Percentiles rank a stretch among this genome's conserved stretches.
Evolutionary conservation across 2,888 invertebrate genomes (phyloP).

Genomic region (Hypercompe scribonia): DNA sequence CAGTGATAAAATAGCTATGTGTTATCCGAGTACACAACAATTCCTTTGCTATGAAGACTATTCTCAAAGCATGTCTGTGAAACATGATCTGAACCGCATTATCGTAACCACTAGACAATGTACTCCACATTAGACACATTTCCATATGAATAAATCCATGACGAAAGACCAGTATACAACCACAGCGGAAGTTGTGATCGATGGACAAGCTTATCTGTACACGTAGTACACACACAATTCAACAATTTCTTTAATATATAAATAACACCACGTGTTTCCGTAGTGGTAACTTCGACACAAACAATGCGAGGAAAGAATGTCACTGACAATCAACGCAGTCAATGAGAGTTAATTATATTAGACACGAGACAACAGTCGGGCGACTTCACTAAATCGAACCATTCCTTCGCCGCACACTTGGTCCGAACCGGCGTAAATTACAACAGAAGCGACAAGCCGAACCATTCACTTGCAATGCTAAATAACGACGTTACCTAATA

Average conservation of each 20-base stretch:
- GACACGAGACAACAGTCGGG: constrained; percentile 64
- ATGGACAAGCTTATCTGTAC: constrained; percentile 49
- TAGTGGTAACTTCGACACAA: constrained; percentile 63
- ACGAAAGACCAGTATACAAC: constrained; percentile 52
- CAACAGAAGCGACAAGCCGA: constrained; percentile 66
- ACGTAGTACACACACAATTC: constrained; percentile 37
- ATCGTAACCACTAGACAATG: constrained; percentile 60
- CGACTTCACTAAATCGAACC: constrained; percentile 43
- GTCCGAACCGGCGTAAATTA: constrained; percentile 69
- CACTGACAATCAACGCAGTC: constrained; percentile 63
- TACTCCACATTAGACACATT: constrained; percentile 60
- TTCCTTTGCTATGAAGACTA: constrained; percentile 33
- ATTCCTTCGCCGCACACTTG: constrained; percentile 57
- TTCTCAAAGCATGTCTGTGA: constrained; percentile 49
- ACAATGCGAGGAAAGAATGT: constrained; percentile 60
- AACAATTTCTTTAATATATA: constrained; percentile 46
- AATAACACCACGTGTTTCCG: constrained; percentile 60
- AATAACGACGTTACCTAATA: constrained; percentile 71
- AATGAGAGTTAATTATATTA: constrained; percentile 76
- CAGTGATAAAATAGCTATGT: constrained; percentile 34
- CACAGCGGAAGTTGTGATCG: constrained; percentile 57
- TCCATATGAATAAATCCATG: constrained; percentile 70
- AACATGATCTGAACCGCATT: constrained; percentile 52
- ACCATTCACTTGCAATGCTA: constrained; percentile 70
- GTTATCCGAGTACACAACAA: constrained; percentile 25